Conservation (phyloP, 2,888 invertebrate genomes). For the Gisinianus flammeolus region DNA sequence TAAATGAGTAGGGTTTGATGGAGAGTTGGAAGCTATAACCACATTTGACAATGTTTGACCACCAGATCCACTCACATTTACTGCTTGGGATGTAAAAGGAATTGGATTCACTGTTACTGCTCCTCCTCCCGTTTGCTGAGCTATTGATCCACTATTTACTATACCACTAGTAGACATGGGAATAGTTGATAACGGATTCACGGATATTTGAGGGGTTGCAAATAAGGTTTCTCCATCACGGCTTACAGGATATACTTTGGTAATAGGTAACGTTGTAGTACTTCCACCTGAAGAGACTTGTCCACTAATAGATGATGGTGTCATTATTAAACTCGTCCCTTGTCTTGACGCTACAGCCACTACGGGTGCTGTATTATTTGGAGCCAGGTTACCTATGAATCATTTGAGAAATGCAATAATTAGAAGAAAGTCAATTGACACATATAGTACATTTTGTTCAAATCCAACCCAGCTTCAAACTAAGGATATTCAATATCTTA, state of each 20-base stretch:
- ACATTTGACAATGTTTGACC: constrained; percentile 40
- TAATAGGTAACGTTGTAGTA: constrained; percentile 46
- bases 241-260: constrained; percentile 57
- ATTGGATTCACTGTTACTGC: constrained; percentile 51
- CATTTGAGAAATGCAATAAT: too few species aligned
- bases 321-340: constrained; percentile 52
- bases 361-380: constrained; percentile 55
- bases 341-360: constrained; percentile 55
- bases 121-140: constrained; percentile 26
- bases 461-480: too few species aligned
- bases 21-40: constrained; percentile 47
- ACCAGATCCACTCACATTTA: too few species aligned
- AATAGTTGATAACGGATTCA: constrained; percentile 35
- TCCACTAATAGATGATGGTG: constrained; percentile 43
- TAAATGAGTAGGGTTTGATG: constrained; percentile 35
- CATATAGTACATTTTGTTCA: too few species aligned
- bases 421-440: too few species aligned
- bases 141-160: not conserved
- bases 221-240: constrained; percentile 50
- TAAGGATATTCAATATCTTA: too few species aligned
- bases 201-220: constrained; percentile 40
- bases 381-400: constrained; percentile 45
- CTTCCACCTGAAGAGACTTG: constrained; percentile 38
- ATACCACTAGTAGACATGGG: not conserved
- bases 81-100: constrained; percentile 36